Evolutionary conservation across 2,113 vertebrate species (phyloP), one percentile per base, ranked within the genome.

Genomic region (Ictidomys tridecemlineatus): DNA sequence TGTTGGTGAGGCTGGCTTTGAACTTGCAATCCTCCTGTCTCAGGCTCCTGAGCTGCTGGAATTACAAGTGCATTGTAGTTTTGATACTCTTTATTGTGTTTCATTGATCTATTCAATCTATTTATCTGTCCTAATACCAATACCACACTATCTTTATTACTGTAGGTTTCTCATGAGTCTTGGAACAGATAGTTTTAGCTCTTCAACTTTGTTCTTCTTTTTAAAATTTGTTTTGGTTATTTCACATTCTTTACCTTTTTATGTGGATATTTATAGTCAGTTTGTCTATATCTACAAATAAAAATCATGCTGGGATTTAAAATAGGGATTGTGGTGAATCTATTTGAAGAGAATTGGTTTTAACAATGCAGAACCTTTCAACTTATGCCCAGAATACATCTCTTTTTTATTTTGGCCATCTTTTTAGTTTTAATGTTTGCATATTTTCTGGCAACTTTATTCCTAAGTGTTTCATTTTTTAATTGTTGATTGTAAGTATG

Each of bases 191-290:
- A 89, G 4, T 53, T 2, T 61, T 65, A 83, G n/a, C 26, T 67
- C 13, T 89, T 22, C 22, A 42, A 78, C 48, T 84, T 74, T 74
- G 28, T 8, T 94, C 12, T 53, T 83, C 24, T 85, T 95, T 87
- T 42, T 28, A 56, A 72, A 73, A 39, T 69, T 91, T 28, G 69
- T 67, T 87, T 93, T 76, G 70, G 5, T 13, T 72, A 18, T 63
- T 91, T 18, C 61, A 82, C 69, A 89, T 42, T 9, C 28, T 80
- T 93, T 73, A 45, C 20, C 73, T 86, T 77, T 96, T 61, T 32
- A 34, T 80, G 34, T 89, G 61, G 61, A 65, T 73, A 82, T 94
- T 91, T 89, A 89, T n/a, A 77, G 28, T 73, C 30, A 95, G 8
- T 34, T 92, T 73, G 32, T 74, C 48, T 77, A 22, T 93, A 48